These are phyloP conservation scores for Melieria crassipennis DNA, from an alignment of 2,888 invertebrate genomes.

Conservation along the genomic window DNA sequence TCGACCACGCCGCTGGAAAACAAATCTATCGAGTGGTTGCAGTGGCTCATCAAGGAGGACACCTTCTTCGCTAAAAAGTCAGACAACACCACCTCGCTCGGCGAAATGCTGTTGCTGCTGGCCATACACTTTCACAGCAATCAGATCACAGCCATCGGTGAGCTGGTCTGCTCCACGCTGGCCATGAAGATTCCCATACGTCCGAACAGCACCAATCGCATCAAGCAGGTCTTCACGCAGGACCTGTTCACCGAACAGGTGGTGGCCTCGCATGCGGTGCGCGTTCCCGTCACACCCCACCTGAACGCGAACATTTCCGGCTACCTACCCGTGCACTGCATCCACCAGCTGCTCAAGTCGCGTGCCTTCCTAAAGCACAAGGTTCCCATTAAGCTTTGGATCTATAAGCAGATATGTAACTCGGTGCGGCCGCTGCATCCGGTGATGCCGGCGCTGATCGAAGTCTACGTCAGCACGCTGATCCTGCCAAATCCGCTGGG, in stretches of 20 bases:
- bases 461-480: conserved; percentile 94
- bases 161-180: conserved; percentile 91
- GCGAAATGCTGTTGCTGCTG: conserved; percentile 94
- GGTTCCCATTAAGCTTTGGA: conserved; percentile 97
- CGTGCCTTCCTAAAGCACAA: conserved; percentile 95
- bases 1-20: conserved; percentile 82
- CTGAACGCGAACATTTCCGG: conserved; percentile 90
- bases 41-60: conserved; percentile 91
- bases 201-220: conserved; percentile 85
- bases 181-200: conserved; percentile 92
- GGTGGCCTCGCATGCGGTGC: conserved; percentile 94
- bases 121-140: conserved; percentile 98
- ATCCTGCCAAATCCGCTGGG: conserved; percentile 71
- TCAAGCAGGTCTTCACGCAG: conserved; percentile 94
- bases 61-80: conserved; percentile 87
- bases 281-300: conserved; percentile 91
- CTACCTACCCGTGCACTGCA: conserved; percentile 95
- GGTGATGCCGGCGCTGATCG: conserved; percentile 90
- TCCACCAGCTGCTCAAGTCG: conserved; percentile 93
- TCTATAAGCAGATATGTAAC: conserved; percentile 90
- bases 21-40: conserved; percentile 90
- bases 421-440: conserved; percentile 92
- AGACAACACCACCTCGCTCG: conserved; percentile 88
- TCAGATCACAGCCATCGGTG: conserved; percentile 91
- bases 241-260: conserved; percentile 98